Evolutionary conservation across 2,113 vertebrate genomes (phyloP).

Genomic region (Erpornis zantholeuca): DNA sequence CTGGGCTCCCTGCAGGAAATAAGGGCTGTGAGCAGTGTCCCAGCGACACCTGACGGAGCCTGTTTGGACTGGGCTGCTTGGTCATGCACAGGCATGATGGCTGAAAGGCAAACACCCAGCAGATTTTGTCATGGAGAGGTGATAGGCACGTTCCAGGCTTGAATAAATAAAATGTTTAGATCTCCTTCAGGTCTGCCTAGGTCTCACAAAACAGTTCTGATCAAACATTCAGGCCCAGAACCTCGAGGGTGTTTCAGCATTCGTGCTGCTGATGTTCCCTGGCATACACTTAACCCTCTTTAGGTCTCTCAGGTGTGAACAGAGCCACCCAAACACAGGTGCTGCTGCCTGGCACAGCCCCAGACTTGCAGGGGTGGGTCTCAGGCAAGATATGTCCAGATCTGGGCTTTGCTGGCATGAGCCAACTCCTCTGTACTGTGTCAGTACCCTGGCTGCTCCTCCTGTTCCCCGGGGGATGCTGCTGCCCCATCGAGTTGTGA

Average conservation of each 20-base stretch:
- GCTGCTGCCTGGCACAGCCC: neutral
- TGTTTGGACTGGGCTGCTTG: neutral
- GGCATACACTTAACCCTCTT: neutral
- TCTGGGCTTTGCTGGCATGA: neutral
- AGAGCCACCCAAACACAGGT: neutral
- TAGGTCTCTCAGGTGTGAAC: neutral
- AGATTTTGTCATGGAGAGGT: neutral
- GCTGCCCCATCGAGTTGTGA: rapidly evolving
- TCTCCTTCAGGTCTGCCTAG: neutral
- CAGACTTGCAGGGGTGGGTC: neutral
- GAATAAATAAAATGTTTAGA: neutral
- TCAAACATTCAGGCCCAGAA: neutral
- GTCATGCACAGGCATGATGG: too few species aligned
- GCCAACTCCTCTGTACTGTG: neutral
- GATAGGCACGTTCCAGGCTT: neutral
- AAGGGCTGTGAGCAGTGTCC: neutral
- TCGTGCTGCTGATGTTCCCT: neutral
- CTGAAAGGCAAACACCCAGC: neutral
- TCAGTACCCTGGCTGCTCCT: neutral
- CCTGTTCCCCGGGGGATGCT: neutral
- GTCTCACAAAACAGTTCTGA: neutral
- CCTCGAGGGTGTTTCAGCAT: neutral
- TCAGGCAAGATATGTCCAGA: neutral
- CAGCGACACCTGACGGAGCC: rapidly evolving
- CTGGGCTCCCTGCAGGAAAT: neutral